Base-by-base conservation (phyloP, 2,113 vertebrate species). In the Catharus bicknelli region DNA sequence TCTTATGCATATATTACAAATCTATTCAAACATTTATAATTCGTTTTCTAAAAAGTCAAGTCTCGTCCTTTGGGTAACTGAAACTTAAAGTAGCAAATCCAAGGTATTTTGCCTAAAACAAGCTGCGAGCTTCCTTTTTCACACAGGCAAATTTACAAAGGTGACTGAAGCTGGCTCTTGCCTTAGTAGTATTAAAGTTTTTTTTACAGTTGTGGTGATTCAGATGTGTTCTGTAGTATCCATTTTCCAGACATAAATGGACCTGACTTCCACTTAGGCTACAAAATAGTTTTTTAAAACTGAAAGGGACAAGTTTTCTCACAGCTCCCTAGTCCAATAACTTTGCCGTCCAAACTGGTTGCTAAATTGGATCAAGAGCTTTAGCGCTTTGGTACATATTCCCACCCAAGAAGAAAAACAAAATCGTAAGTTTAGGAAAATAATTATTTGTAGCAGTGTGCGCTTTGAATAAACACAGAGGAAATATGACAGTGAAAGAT, bases 231-330 rank as follows among this genome's bases (percentile, higher is more conserved):
- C 55, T 26, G 59, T 59, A 82, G 30, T n/a, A 78, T 32, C 74
- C 14, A 43, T 90, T 95, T 95, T 76, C 77, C 9, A 6, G 76
- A 73, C 36, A 16, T 16, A 64, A 92, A 91, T 73, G 48, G 90
- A 76, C 80, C 72, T 43, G 58, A 61, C 73, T 95, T 93, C n/a
- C 83, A 88, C 16, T 57, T 83, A 79, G 0, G 5, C 50, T 73
- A 66, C 45, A 84, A 91, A 91, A 81, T 27, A 73, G 27, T 32
- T 81, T 92, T 61, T 85, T 93, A 34, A 70, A 94, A 94, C 43
- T 17, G 47, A 59, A 50, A 83, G 38, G 75, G 34, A 47, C 69
- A 51, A 81, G 48, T 96, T 95, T 95, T 72, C 67, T 94, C 19
- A 59, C 62, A 38, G 27, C 22, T 79, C 29, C 80, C 81, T 77